Conservation (phyloP, 2,888 invertebrate species). For the Iphiclides podalirius region DNA sequence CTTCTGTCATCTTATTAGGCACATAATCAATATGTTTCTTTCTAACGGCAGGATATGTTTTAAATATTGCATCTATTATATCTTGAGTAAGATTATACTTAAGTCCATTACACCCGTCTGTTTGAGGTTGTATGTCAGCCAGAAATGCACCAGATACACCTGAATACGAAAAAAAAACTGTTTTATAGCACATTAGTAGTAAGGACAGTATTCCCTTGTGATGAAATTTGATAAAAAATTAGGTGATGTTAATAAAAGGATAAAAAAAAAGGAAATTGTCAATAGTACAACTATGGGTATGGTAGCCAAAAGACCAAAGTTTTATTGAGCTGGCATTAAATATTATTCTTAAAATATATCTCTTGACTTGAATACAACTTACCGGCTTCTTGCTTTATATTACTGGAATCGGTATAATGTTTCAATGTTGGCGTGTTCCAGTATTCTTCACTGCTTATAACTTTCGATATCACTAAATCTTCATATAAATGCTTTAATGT, state of each 20-base stretch:
- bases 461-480: conserved; percentile 97
- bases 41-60: conserved; percentile 98
- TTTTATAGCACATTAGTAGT: no score
- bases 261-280: no score
- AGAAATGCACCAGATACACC: conserved; percentile 88
- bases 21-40: conserved; percentile 98
- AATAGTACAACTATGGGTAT: no score
- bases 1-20: conserved; percentile 95
- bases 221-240: no score
- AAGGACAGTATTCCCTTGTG: no score
- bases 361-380: no score
- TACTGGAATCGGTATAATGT: conserved; percentile 87
- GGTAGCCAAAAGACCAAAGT: no score
- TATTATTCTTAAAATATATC: no score
- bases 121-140: conserved; percentile 97
- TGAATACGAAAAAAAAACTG: conserved; percentile 41
- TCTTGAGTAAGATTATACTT: conserved; percentile 98
- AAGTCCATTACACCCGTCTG: conserved; percentile 97
- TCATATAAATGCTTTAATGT: conserved; percentile 95
- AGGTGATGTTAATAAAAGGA: no score
- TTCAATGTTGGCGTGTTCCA: conserved; percentile 94
- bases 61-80: conserved; percentile 98
- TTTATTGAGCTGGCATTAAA: no score
- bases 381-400: conserved; percentile 92
- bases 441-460: conserved; percentile 98